These are phyloP conservation scores for Trinorchestia longiramus DNA, from an alignment of 1,140 invertebrate species.

Conservation along the genomic window DNA sequence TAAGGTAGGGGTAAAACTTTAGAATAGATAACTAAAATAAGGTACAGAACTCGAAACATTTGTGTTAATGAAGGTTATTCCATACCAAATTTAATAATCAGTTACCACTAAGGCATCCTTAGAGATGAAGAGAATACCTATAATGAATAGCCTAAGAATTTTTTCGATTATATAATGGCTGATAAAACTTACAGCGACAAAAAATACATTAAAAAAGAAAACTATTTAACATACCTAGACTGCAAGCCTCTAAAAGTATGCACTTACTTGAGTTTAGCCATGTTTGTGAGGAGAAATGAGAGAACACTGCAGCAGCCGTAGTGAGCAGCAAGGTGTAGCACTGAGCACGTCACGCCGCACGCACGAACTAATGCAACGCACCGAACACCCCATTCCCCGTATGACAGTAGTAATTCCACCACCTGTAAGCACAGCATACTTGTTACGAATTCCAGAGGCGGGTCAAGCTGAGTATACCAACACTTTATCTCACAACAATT, in stretches of 20 bases:
- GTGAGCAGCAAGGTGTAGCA: slow-evolving; percentile 64
- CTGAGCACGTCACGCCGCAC: slow-evolving; percentile 63
- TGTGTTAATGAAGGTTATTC: too few species aligned
- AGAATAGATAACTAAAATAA: too few species aligned
- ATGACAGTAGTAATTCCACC: slow-evolving; percentile 62
- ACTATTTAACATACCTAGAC: not conserved
- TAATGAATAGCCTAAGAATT: too few species aligned
- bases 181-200: not conserved
- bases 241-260: not conserved
- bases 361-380: slow-evolving; percentile 64
- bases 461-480: too few species aligned
- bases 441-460: too few species aligned
- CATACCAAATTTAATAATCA: too few species aligned
- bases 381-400: slow-evolving; percentile 64
- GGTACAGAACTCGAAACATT: too few species aligned
- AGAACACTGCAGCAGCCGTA: slow-evolving; percentile 64
- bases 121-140: too few species aligned
- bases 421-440: slow-evolving; percentile 30
- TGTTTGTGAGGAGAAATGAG: slow-evolving; percentile 62
- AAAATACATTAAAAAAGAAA: not conserved
- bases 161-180: too few species aligned
- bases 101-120: too few species aligned
- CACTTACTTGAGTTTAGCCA: slow-evolving; percentile 63
- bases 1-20: too few species aligned
- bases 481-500: too few species aligned